Evolutionary conservation across 2,797 vertebrate species (phyloP), one percentile per base, ranked within the genome.

Genomic region (Typhlichthys eigenmanni): DNA sequence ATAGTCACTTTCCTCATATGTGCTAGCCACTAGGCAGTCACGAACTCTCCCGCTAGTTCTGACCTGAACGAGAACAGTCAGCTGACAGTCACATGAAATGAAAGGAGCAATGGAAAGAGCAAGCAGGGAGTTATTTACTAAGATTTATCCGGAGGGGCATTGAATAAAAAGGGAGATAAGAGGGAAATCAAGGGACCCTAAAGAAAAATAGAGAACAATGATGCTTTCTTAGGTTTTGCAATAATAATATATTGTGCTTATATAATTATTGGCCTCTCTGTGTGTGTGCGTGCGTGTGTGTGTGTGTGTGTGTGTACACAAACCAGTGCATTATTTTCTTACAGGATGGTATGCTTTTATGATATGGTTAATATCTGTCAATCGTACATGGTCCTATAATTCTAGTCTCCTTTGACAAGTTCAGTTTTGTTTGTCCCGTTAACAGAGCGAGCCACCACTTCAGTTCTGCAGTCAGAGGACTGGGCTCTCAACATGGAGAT

Each of bases 401-500:
- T 17, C 49, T 53, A 12, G 17, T 8, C 10, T 32, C 29, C 9
- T 16, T 32, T 13, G 17, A 16, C 7, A 13, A 5, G 10, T 47
- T 13, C 7, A 32, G 19, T 55, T 2, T 2, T 38, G 13, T 43
- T 56, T 47, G 47, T 29, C n/a, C 10, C 80, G 62, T 71, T 74
- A 57, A 65, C 88, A 99, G 98, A 99, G 84, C 92, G 85, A 86
- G 98, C 98, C 17, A 99, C 97, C 0, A 92, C 88, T 71, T 91
- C 93, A 55, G 86, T 89, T 54, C 87, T 95, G 72, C 93, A 93
- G 84, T 88, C 81, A 0, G 98, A 99, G 78, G 94, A 99, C 85
- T 99, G 97, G 96, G 94, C 92, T 12, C 94, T 98, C 63, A 99
- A 98, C 89, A 96, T 99, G 94, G 97, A 98, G 90, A 98, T 99